Conservation (phyloP, 2,113 vertebrate species). For the Ageneiosus marmoratus region DNA sequence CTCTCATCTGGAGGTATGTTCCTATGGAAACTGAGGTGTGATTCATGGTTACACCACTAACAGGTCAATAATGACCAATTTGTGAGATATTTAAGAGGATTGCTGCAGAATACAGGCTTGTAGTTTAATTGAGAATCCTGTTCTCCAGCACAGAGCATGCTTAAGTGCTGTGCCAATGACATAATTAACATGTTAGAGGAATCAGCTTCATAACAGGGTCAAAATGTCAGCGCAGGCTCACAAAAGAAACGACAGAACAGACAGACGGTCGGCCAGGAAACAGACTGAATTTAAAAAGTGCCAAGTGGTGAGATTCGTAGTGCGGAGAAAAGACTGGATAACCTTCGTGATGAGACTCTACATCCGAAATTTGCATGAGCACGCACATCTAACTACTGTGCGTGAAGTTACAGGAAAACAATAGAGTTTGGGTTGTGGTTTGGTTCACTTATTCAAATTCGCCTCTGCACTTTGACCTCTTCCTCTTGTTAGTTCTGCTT, state of each 20-base stretch:
- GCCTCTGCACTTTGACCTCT: conserved; percentile 39
- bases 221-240: conserved; percentile 36
- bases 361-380: neutral
- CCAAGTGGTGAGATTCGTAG: no score
- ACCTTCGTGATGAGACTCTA: neutral
- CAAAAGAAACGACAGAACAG: conserved; percentile 50
- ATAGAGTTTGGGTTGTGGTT: conserved; percentile 40
- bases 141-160: conserved; percentile 1
- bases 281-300: neutral
- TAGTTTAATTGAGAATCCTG: neutral
- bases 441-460: conserved; percentile 49
- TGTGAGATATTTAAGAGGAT: conserved; percentile 27
- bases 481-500: conserved; percentile 57
- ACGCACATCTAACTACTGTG: neutral
- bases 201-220: conserved; percentile 54
- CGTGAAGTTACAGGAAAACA: conserved; percentile 45
- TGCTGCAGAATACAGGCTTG: conserved; percentile 24
- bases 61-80: conserved; percentile 40
- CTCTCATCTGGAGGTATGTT: conserved; percentile 31
- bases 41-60: conserved; percentile 35
- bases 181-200: conserved; percentile 58
- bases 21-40: conserved; percentile 48
- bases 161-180: conserved; percentile 31
- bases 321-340: neutral
- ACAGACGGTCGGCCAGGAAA: conserved; percentile 35